A percentile compares a stretch with the other conserved stretches of the same genome.
phyloP scores from a whole-genome alignment of 2,113 vertebrate species.

The Clarias macrocephalus region DNA sequence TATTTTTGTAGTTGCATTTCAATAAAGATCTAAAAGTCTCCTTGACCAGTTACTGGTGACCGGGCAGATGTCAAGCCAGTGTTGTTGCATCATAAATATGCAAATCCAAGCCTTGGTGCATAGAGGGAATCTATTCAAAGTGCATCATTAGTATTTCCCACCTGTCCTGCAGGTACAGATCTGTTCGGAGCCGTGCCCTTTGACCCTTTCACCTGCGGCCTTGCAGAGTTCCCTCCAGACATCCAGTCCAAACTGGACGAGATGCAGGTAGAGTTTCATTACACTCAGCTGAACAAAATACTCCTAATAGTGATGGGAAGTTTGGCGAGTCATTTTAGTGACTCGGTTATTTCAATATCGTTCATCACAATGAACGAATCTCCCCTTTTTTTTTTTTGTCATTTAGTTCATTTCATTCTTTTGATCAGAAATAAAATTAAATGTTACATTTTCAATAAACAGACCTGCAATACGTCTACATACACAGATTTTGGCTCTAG shows the following conservation, averaged over 20 bases:
- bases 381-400: too few species aligned
- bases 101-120: background rate
- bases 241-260: constrained; percentile 87
- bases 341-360: too few species aligned
- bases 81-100: background rate
- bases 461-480: too few species aligned
- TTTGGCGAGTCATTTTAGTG: too few species aligned
- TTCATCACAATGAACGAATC: too few species aligned
- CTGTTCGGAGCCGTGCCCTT: constrained; percentile 87
- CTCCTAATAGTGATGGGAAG: background rate
- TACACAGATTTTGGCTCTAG: too few species aligned
- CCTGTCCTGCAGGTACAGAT: constrained; percentile 76
- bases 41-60: background rate
- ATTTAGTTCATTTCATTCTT: too few species aligned
- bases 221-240: constrained; percentile 82
- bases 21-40: background rate
- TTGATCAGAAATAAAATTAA: too few species aligned
- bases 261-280: constrained; percentile 81
- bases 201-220: constrained; percentile 84
- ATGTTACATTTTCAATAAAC: too few species aligned
- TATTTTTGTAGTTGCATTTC: background rate
- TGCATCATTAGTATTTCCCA: background rate
- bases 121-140: background rate
- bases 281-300: background rate
- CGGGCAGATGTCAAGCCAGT: background rate